A percentile compares a stretch with the other conserved stretches of the same genome.
phyloP scores from a whole-genome alignment of 2,888 invertebrate species.

The Spatulosminthurus flaviceps region DNA sequence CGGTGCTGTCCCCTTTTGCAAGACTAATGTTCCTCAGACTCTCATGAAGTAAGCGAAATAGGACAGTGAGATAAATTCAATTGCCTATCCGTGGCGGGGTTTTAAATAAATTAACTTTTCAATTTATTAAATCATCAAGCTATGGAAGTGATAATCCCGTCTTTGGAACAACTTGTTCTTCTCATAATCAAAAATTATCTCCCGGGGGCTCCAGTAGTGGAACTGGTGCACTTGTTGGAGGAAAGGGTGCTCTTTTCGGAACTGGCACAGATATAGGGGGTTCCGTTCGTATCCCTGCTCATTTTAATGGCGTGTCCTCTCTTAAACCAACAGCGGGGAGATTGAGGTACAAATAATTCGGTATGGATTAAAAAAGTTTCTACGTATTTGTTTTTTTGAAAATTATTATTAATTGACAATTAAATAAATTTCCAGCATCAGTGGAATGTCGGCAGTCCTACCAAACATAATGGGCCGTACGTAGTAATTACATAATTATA shows the following conservation, averaged over 20 bases:
- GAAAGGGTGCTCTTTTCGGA: constrained; percentile 53
- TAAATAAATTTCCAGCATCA: constrained; percentile 46
- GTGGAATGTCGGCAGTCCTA: constrained; percentile 56
- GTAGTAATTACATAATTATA: constrained; percentile 16
- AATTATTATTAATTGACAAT: too few species aligned
- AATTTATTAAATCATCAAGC: constrained; percentile 38
- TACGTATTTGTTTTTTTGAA: too few species aligned
- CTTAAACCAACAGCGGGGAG: constrained; percentile 58
- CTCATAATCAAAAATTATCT: constrained; percentile 55
- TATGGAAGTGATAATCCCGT: constrained; percentile 62
- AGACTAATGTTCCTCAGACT: constrained; percentile 67
- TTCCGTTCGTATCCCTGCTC: constrained; percentile 56
- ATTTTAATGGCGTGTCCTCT: constrained; percentile 59
- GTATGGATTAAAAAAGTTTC: too few species aligned
- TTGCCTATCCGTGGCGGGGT: too few species aligned
- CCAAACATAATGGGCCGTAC: constrained; percentile 60
- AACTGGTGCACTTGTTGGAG: constrained; percentile 55
- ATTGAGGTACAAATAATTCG: too few species aligned
- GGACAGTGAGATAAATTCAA: too few species aligned
- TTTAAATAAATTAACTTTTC: neutral
- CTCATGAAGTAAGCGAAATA: constrained; percentile 57
- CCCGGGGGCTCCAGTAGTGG: constrained; percentile 58
- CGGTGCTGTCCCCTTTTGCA: constrained; percentile 61
- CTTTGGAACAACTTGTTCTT: constrained; percentile 58
- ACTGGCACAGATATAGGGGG: constrained; percentile 58